phyloP scores from a whole-genome alignment of 2,888 invertebrate genomes.

The Nomada ferruginata region DNA sequence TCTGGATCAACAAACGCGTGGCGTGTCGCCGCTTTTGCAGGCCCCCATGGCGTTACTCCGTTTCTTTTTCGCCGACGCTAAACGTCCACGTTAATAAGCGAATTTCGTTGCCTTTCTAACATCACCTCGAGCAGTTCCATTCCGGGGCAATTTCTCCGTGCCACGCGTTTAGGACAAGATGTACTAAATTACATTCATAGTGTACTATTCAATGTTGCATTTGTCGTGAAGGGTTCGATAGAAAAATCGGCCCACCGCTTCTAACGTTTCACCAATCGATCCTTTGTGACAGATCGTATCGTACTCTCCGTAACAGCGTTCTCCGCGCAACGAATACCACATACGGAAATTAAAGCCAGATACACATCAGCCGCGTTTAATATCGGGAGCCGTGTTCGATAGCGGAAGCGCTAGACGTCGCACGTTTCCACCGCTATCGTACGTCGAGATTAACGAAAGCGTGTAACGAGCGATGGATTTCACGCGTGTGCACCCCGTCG shows the following conservation, averaged over 20 bases:
- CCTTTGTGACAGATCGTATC: slow-evolving; percentile 10
- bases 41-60: slow-evolving; percentile 14
- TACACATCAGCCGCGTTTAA: slow-evolving; percentile 55
- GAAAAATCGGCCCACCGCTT: slow-evolving; percentile 2
- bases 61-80: slow-evolving; percentile 21
- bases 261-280: slow-evolving; percentile 28
- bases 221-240: too few species aligned
- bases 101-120: not conserved
- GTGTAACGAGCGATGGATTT: slow-evolving; percentile 78
- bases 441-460: slow-evolving; percentile 77
- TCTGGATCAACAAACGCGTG: slow-evolving; percentile 73
- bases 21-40: slow-evolving; percentile 47
- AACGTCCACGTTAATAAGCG: not conserved
- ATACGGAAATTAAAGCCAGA: slow-evolving; percentile 60
- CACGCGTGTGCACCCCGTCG: slow-evolving; percentile 77
- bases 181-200: too few species aligned
- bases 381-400: slow-evolving; percentile 12
- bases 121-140: not conserved
- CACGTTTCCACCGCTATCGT: slow-evolving; percentile 20
- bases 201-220: too few species aligned
- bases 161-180: too few species aligned
- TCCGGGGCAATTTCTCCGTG: not conserved
- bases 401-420: slow-evolving; percentile 43
- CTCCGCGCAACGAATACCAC: slow-evolving; percentile 25
- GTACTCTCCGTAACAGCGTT: too few species aligned